Evolutionary conservation across 2,797 vertebrate genomes (phyloP), one percentile per base, ranked within the genome.

Genomic region (Hypotaenidia okinawae): DNA sequence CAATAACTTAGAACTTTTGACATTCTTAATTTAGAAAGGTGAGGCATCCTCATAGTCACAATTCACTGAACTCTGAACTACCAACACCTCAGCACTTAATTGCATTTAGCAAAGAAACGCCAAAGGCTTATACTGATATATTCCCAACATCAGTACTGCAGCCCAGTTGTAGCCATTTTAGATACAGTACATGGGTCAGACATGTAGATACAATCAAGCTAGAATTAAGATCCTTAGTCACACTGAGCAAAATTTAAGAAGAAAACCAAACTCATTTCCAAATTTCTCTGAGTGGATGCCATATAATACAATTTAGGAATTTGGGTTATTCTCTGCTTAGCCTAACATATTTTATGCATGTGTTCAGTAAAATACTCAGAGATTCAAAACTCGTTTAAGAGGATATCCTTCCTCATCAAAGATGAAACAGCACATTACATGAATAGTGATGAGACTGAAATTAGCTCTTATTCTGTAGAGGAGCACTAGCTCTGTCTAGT

Each of bases 301-400:
- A 72, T 43, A 89, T 25, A 61, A 88, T 32, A 92, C 8, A 4
- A 59, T 49, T 37, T 59, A 87, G 61, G 67, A 94, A 86, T 86
- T 21, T 61, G 51, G 58, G 51, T 89, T 95, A 86, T 63, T 93
- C 79, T 90, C 73, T 89, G 37, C 82, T 93, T 78, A 92, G 62
- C 37, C 79, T 76, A 51, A 33, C 41, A 8, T 41, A 47, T 79
- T 74, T 93, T 87, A 94, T 96, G 87, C 55, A 52, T 88, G 45
- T 77, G 49, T 80, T 95, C 84, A 59, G 67, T 61, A 91, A 95
- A 94, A 95, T 79, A 79, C 81, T 83, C 76, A 82, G 74, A 87
- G 55, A 90, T 97, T 93, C 81, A 73, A 87, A 95, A 80, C 45
- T 92, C 80, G 89, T 93, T 81, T 90, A 92, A 89, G 80, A 95